Base-by-base conservation (phyloP, 1,140 invertebrate species). In the Acromyrmex charruanus region DNA sequence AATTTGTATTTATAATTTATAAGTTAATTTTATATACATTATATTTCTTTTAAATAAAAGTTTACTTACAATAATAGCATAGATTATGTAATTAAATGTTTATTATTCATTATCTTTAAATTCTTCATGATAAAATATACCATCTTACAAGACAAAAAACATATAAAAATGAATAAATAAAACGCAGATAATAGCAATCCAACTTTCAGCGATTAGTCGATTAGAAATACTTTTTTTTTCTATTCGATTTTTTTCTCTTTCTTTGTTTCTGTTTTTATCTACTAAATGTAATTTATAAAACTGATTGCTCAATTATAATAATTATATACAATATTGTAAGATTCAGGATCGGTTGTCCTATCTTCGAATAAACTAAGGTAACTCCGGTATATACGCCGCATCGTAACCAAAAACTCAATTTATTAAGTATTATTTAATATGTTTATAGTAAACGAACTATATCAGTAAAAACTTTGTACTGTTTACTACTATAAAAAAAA, bases 281-380 rank as follows among this genome's bases (percentile, higher is more conserved):
- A 18, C 12, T 18, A 25, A 25, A 51, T 28, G 3, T 16, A 28
- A 18, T 31, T 39, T 9, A 53, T 31, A 12, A 72, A 63, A 6
- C 21, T 18, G 7, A 31, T 74, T 75, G 4, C 25, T n/a, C 69
- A 31, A 44, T 84, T 74, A 75, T 3, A 65, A 65, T 81, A 71
- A 81, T 71, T 39, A 3, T 9, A 6, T 2, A 39, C 1, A n/a
- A 44, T 9, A 44, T 39, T 5, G 44, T 71, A 21, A 18, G 2
- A 16, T 18, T 39, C 7, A 39, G 6, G 6, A 3, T 39, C 35
- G 35, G 0, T 39, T 39, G 0, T 39, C 7, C 35, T 39, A 39
- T 39, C 7, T 9, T 39, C 6, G 35, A 1, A 39, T 39, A 39
- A 39, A 39, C 35, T 31, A 31, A 5, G 3, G 3, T 4, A 31